These are phyloP conservation scores for Drosophila quinaria DNA, from an alignment of 2,888 invertebrate species.

Conservation along the genomic window DNA sequence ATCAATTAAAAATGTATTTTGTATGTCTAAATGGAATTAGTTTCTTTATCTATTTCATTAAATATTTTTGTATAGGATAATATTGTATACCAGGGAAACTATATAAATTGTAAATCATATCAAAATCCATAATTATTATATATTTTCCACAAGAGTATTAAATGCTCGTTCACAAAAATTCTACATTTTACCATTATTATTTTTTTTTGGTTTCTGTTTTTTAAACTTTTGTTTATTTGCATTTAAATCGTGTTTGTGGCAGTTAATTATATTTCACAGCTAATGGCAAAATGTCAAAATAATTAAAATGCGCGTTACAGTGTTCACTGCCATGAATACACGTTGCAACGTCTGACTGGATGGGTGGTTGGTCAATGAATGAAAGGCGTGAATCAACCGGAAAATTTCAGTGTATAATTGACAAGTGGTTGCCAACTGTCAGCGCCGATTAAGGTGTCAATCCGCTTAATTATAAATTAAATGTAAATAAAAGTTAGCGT, in stretches of 20 bases:
- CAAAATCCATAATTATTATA: too few relatives aligned
- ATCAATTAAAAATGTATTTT: too few relatives aligned
- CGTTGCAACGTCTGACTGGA: background rate
- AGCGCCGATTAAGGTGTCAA: slow-evolving; percentile 68
- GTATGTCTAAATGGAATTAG: background rate
- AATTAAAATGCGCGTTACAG: slow-evolving; percentile 67
- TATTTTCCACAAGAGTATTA: slow-evolving; percentile 3
- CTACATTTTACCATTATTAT: background rate
- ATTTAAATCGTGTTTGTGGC: slow-evolving; percentile 72
- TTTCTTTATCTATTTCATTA: too few relatives aligned
- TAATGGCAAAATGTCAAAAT: slow-evolving; percentile 81
- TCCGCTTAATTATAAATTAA: slow-evolving; percentile 68
- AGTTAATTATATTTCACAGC: slow-evolving; percentile 79
- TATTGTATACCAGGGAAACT: too few relatives aligned
- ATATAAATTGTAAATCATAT: too few relatives aligned
- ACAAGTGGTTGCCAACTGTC: slow-evolving; percentile 73
- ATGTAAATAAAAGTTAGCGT: slow-evolving; percentile 35
- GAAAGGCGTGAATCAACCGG: slow-evolving; percentile 27
- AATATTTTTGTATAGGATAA: background rate
- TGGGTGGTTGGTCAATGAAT: background rate
- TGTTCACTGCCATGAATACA: background rate
- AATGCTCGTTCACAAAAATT: background rate
- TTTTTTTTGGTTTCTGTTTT: slow-evolving; percentile 7
- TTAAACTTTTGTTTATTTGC: slow-evolving; percentile 59
- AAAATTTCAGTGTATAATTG: slow-evolving; percentile 56